phyloP scores from a whole-genome alignment of 2,797 vertebrate species.

The Craterocephalus amniculus region DNA sequence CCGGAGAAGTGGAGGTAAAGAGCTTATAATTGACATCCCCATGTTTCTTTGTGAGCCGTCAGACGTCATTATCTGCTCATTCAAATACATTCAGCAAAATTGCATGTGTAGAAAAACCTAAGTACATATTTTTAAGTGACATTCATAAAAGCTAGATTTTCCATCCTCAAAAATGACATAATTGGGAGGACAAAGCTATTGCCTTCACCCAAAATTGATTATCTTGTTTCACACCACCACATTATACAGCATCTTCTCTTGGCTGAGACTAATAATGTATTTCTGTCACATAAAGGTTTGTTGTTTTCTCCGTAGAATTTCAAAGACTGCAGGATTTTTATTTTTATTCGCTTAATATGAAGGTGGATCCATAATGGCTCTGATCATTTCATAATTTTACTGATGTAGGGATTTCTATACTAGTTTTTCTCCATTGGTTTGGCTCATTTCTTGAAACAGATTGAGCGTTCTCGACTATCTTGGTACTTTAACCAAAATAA shows the following conservation, averaged over 20 bases:
- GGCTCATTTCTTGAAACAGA: too few relatives aligned
- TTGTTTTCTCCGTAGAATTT: conserved; percentile 25
- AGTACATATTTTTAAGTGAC: conserved; percentile 23
- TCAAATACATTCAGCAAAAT: conserved; percentile 57
- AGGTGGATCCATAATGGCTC: conserved; percentile 2
- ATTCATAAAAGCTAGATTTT: conserved; percentile 33
- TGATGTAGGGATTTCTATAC: neutral
- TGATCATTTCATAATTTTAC: conserved; percentile 17
- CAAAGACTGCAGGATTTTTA: conserved; percentile 7
- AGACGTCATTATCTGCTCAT: conserved; percentile 55
- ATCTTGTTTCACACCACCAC: conserved; percentile 39
- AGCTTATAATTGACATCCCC: conserved; percentile 58
- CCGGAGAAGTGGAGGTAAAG: conserved; percentile 49
- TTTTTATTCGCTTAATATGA: conserved; percentile 6
- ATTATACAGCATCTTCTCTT: conserved; percentile 36
- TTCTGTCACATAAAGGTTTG: conserved; percentile 30
- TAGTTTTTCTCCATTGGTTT: too few relatives aligned
- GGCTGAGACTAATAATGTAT: conserved; percentile 25
- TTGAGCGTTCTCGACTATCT: too few relatives aligned
- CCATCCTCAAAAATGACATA: conserved; percentile 25
- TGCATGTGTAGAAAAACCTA: conserved; percentile 13
- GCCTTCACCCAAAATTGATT: conserved; percentile 44
- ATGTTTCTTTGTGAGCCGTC: conserved; percentile 54
- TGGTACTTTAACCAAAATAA: too few relatives aligned
- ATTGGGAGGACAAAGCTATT: conserved; percentile 42